Conservation (phyloP, 2,888 invertebrate genomes). For the Drosophila siamana region DNA sequence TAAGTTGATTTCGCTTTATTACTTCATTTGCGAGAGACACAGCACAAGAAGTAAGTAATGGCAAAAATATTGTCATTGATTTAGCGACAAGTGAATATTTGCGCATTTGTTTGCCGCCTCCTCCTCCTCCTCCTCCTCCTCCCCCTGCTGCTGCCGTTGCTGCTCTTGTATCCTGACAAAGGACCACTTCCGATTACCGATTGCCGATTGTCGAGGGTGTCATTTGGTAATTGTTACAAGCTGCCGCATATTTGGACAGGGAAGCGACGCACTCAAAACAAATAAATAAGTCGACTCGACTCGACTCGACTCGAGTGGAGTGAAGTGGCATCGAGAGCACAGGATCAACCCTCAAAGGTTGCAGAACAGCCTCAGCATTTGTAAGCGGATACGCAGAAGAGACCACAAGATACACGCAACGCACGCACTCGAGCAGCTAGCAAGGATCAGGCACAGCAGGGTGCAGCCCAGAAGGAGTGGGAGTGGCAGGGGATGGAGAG, state of each 20-base stretch:
- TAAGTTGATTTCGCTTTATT: conserved; percentile 73
- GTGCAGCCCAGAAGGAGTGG: conserved; percentile 7
- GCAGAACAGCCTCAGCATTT: conserved; percentile 37
- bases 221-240: conserved; percentile 81
- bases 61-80: conserved; percentile 83
- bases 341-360: conserved; percentile 58
- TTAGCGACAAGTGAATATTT: conserved; percentile 83
- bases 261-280: conserved; percentile 73
- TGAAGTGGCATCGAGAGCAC: background rate
- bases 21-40: conserved; percentile 68
- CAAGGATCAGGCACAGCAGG: conserved; percentile 34
- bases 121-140: too few relatives aligned
- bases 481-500: background rate
- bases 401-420: conserved; percentile 55
- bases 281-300: conserved; percentile 57
- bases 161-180: background rate
- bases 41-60: conserved; percentile 77
- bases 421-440: conserved; percentile 25
- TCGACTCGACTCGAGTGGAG: conserved; percentile 1
- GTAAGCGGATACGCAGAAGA: conserved; percentile 66
- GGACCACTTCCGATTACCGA: conserved; percentile 21
- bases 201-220: conserved; percentile 76
- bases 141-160: background rate
- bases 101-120: conserved; percentile 48
- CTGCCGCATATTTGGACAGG: conserved; percentile 80